These are phyloP conservation scores for Brachymystax lenok DNA, from an alignment of 2,797 vertebrate genomes.

Conservation along the genomic window DNA sequence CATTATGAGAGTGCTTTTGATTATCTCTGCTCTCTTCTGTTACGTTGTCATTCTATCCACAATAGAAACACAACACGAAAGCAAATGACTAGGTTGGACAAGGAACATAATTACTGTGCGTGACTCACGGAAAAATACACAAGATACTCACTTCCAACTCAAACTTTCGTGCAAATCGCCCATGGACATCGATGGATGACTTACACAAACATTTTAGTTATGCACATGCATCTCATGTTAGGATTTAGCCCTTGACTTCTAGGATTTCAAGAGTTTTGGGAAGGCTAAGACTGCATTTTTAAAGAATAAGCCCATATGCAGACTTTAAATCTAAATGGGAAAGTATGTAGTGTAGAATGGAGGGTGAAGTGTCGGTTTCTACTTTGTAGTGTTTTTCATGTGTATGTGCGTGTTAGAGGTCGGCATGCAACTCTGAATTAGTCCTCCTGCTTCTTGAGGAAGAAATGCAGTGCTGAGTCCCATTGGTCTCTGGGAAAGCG, in stretches of 20 bases:
- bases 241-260: constrained; percentile 36
- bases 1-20: constrained; percentile 25
- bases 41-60: constrained; percentile 30
- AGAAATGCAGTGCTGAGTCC: constrained; percentile 93
- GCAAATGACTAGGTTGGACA: constrained; percentile 34
- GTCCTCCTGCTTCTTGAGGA: constrained; percentile 88
- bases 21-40: constrained; percentile 24
- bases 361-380: constrained; percentile 20
- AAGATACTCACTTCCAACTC: constrained; percentile 42
- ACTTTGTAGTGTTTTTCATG: constrained; percentile 33
- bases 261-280: constrained; percentile 31
- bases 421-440: constrained; percentile 55
- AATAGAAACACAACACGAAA: constrained; percentile 34
- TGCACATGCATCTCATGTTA: constrained; percentile 29
- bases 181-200: constrained; percentile 27
- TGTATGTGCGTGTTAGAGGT: constrained; percentile 23
- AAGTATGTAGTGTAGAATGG: constrained; percentile 6
- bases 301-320: constrained; percentile 5
- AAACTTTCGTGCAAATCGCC: constrained; percentile 60
- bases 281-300: constrained; percentile 13
- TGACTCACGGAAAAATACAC: constrained; percentile 26
- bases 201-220: constrained; percentile 32
- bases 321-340: constrained; percentile 14
- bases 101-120: constrained; percentile 39
- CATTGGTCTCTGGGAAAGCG: constrained; percentile 92